phyloP scores from a whole-genome alignment of 2,113 vertebrate species.

The Chitala chitala region DNA sequence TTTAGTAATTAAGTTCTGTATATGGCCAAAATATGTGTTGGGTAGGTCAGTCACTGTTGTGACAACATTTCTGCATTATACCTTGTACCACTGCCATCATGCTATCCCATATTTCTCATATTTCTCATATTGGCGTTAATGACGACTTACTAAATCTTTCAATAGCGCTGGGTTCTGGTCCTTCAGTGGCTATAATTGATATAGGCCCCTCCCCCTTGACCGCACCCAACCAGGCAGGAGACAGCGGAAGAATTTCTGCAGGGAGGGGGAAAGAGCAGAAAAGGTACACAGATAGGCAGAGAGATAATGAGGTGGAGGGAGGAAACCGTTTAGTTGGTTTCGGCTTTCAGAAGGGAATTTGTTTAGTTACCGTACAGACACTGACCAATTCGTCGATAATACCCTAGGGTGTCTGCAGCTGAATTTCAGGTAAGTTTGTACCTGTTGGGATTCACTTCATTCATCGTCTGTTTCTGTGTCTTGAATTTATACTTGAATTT shows the following conservation, averaged over 20 bases:
- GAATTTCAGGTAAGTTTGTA: slow-evolving; percentile 53
- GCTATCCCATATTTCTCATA: no score
- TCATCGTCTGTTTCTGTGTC: neutral
- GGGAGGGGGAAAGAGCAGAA: slow-evolving; percentile 31
- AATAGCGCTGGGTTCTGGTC: slow-evolving; percentile 45
- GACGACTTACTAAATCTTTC: neutral
- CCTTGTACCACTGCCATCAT: no score
- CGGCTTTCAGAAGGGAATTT: slow-evolving; percentile 45
- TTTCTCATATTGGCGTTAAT: neutral
- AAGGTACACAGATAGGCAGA: slow-evolving; percentile 38
- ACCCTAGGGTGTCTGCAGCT: slow-evolving; percentile 48
- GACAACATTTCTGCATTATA: no score
- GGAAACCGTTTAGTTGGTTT: slow-evolving; percentile 25
- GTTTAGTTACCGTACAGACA: slow-evolving; percentile 43
- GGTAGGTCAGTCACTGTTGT: no score
- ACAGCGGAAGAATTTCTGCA: slow-evolving; percentile 42
- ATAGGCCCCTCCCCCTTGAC: slow-evolving; percentile 44
- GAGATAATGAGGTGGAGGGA: slow-evolving; percentile 43
- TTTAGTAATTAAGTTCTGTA: no score
- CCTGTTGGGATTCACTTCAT: neutral
- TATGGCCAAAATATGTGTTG: no score
- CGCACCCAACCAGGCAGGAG: slow-evolving; percentile 55
- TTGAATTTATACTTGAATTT: slow-evolving; percentile 38
- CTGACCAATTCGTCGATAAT: slow-evolving; percentile 49
- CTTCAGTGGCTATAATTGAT: slow-evolving; percentile 10